Conservation (phyloP, 2,888 invertebrate species). For the Cremastinae sp. region DNA sequence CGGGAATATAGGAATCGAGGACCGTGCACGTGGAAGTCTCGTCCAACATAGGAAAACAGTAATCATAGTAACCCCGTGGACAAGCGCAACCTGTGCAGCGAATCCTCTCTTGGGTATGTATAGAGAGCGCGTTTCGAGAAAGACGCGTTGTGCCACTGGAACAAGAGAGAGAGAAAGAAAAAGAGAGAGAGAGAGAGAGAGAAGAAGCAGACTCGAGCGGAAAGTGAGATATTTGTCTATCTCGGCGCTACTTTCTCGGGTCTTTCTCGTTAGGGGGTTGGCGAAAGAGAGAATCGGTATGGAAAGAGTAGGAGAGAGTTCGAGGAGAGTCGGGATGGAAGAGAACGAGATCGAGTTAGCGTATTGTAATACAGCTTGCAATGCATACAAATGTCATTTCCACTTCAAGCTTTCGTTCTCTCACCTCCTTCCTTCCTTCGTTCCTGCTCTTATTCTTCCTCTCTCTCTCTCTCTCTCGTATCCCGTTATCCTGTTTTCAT, state of each 20-base stretch:
- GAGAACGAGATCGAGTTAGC: slow-evolving; percentile 64
- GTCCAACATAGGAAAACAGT: slow-evolving; percentile 75
- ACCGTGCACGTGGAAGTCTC: slow-evolving; percentile 57
- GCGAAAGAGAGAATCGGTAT: slow-evolving; percentile 12
- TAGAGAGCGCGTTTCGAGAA: slow-evolving; percentile 19
- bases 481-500: slow-evolving; percentile 8
- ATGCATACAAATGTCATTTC: slow-evolving; percentile 63
- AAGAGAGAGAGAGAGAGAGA: slow-evolving; percentile 18
- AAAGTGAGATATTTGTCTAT: slow-evolving; percentile 16
- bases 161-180: slow-evolving; percentile 18
- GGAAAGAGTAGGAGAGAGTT: slow-evolving; percentile 26
- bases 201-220: no score
- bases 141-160: slow-evolving; percentile 14
- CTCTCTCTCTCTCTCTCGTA: slow-evolving; percentile 23
- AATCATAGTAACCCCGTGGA: slow-evolving; percentile 72
- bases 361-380: slow-evolving; percentile 72
- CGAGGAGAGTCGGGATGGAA: slow-evolving; percentile 32
- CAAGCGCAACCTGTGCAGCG: slow-evolving; percentile 40
- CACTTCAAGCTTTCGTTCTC: slow-evolving; percentile 48
- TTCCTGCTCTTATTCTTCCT: slow-evolving; percentile 51
- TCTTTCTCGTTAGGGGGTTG: background rate
- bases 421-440: slow-evolving; percentile 24
- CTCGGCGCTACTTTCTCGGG: no score
- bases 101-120: slow-evolving; percentile 18
- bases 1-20: slow-evolving; percentile 62